Conservation (phyloP, 2,113 vertebrate species). For the Origma solitaria region DNA sequence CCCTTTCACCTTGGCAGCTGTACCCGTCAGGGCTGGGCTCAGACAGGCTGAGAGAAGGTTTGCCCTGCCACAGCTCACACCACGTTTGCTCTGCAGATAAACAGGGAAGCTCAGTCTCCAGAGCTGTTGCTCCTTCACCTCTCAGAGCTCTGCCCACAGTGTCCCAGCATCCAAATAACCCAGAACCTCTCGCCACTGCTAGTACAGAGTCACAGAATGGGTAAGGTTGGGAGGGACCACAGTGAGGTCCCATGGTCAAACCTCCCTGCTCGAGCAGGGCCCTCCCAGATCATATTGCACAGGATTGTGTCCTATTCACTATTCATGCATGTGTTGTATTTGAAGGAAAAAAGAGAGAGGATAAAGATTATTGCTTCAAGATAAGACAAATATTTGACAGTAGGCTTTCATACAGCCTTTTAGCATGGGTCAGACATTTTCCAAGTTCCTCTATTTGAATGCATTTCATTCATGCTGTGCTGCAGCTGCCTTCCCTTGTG, state of each 20-base stretch:
- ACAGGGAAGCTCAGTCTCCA: background rate
- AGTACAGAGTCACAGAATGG: background rate
- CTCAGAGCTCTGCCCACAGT: background rate
- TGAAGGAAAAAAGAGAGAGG: background rate
- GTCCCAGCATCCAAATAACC: background rate
- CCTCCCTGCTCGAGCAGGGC: background rate
- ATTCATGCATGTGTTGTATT: background rate
- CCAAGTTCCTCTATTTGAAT: slow-evolving; percentile 9
- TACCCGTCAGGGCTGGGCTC: background rate
- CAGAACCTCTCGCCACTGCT: background rate
- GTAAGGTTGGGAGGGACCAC: background rate
- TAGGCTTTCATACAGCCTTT: slow-evolving; percentile 19
- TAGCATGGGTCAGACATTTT: slow-evolving; percentile 13
- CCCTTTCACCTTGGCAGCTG: background rate
- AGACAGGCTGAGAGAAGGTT: background rate
- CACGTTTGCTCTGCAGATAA: background rate
- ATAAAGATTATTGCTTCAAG: slow-evolving; percentile 8
- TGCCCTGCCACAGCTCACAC: background rate
- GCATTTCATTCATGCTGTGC: background rate
- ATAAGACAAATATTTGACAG: slow-evolving; percentile 49
- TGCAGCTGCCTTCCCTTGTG: background rate
- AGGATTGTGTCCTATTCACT: background rate
- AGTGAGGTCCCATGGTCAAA: background rate
- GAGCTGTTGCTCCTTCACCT: background rate
- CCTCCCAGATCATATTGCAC: background rate